A percentile compares a stretch with the other conserved stretches of the same genome.
Evolutionary conservation across 2,797 vertebrate species (phyloP).

Genomic region (Propithecus perrieri): DNA sequence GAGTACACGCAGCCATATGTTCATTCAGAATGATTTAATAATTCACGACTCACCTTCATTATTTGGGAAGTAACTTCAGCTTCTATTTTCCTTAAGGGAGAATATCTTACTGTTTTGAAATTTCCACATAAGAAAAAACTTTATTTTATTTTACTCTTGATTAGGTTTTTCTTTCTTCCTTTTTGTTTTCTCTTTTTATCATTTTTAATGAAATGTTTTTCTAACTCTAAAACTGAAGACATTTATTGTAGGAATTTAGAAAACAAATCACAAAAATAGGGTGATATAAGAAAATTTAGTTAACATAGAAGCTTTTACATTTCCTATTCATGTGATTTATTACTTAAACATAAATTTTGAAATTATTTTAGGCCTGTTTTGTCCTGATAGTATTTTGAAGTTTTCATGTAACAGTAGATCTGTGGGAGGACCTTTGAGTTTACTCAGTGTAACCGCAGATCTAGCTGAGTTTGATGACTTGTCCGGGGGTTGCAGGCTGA

Average conservation of each 20-base stretch:
- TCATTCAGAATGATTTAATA: neutral
- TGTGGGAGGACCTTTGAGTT: neutral
- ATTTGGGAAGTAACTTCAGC: neutral
- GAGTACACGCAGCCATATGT: accelerated
- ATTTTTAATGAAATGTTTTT: conserved; percentile 28
- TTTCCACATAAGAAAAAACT: neutral
- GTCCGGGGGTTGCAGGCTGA: neutral
- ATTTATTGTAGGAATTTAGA: conserved; percentile 18
- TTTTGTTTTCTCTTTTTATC: neutral
- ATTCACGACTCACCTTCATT: neutral
- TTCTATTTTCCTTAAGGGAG: neutral
- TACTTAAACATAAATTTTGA: neutral
- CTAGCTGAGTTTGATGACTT: neutral
- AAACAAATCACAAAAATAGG: neutral
- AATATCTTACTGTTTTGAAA: neutral
- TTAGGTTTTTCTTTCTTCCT: neutral
- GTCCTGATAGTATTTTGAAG: conserved; percentile 2
- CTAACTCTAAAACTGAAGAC: neutral
- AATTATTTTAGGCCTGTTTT: neutral
- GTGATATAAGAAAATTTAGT: neutral
- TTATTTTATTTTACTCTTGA: neutral
- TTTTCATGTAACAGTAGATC: neutral
- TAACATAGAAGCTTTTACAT: neutral
- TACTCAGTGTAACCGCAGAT: neutral
- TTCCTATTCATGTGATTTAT: neutral